Base-by-base conservation (phyloP, 2,888 invertebrate genomes). In the Aelia acuminata region DNA sequence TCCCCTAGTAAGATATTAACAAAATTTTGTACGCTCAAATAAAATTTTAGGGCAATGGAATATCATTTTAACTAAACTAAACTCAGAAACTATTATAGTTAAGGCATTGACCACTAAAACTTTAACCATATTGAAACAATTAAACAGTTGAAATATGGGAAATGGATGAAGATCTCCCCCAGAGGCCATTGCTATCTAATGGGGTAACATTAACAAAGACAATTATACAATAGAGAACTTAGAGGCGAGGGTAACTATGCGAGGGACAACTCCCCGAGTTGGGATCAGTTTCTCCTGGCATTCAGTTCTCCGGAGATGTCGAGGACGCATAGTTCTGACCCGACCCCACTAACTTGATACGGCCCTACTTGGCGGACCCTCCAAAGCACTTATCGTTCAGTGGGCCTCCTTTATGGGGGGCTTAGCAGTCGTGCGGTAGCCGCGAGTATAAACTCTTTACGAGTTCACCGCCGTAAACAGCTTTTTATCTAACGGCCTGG, bases 401-500 rank as follows among this genome's bases (percentile, higher is more conserved):
- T 15, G 63, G 13, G 15, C 8, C 63, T 35, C 63, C 63, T 35
- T 70, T 70, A 70, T 70, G 35, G 63, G 31, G 18, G 4, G 18
- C 35, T 70, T 35, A 22, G 31, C 31, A 8, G 57, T 13, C 26
- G 4, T 8, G 22, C 7, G 8, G 53, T 4, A 53, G n/a, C 18
- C 7, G 63, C 31, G 20, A n/a, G n/a, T n/a, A 43, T 43, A 43
- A 70, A 20, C 18, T 31, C 63, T 35, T 70, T 70, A 35, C 20
- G 63, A 70, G 7, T 31, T 70, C 5, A 35, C 7, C 31, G 31
- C 35, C 35, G 26, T 35, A 35, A 18, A 70, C 18, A 35, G 63
- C 63, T 70, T 70, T 70, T 70, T 70, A 70, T 70, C 20, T 35
- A 70, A 70, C 63, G 31, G 13, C 18, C 63, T 70, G 63, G 63